phyloP scores from a whole-genome alignment of 2,113 vertebrate genomes.

The Bagarius yarrelli region DNA sequence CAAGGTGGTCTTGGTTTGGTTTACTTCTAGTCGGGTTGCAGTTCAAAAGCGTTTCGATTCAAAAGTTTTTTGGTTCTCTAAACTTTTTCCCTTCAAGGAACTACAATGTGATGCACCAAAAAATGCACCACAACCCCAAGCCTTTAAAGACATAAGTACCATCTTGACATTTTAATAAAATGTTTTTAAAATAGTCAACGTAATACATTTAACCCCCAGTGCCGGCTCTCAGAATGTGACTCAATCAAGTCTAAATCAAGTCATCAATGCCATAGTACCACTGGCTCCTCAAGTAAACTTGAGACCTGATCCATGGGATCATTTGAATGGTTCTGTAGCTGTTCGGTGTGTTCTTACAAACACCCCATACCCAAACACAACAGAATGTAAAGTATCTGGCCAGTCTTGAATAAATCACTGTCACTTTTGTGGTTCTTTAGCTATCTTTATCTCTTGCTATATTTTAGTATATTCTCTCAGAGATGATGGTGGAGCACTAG shows the following conservation, averaged over 20 bases:
- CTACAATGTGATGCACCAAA: not conserved
- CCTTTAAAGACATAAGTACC: not conserved
- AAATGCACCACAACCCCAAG: not conserved
- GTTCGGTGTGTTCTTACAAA: conserved; percentile 43
- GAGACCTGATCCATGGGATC: not conserved
- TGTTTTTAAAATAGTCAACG: not conserved
- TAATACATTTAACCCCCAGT: conserved; percentile 21
- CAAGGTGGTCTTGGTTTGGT: not conserved
- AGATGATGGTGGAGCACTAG: too few species aligned
- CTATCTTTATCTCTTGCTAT: conserved; percentile 5
- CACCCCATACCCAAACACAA: not conserved
- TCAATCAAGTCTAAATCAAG: conserved; percentile 19
- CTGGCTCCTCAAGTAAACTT: not conserved
- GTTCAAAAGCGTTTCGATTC: not conserved
- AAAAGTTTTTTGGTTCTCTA: too few species aligned
- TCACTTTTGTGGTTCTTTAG: not conserved
- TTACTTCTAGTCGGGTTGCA: not conserved
- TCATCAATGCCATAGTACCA: not conserved
- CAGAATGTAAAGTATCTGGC: conserved; percentile 8
- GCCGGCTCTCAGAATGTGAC: not conserved
- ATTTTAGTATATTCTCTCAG: not conserved
- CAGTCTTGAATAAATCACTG: conserved; percentile 1
- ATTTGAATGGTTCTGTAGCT: not conserved
- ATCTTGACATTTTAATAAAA: not conserved
- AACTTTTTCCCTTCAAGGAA: not conserved